phyloP scores from a whole-genome alignment of 2,797 vertebrate species.

The Tarsius wallacei region DNA sequence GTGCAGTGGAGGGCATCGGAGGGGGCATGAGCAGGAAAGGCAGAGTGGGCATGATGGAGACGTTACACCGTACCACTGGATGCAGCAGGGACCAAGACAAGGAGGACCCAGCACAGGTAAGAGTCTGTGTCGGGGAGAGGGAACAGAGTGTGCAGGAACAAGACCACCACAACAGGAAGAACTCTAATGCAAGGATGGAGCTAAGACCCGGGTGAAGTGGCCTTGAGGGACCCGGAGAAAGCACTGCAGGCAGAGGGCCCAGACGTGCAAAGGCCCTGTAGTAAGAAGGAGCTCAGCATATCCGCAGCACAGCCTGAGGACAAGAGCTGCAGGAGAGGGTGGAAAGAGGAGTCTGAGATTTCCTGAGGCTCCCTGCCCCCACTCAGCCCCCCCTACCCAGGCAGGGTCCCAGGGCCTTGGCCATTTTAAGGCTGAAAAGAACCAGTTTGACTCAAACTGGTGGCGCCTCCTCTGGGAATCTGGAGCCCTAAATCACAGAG shows the following conservation, averaged over 20 bases:
- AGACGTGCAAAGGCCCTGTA: rapidly evolving
- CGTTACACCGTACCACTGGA: background rate
- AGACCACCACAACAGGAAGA: background rate
- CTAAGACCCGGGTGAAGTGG: background rate
- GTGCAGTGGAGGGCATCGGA: rapidly evolving
- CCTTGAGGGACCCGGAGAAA: background rate
- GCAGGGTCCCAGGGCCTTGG: background rate
- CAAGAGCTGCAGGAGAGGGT: too few species aligned
- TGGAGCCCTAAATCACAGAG: background rate
- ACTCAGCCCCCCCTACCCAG: background rate
- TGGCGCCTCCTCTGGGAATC: background rate
- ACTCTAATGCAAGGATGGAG: background rate
- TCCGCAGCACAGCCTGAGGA: background rate
- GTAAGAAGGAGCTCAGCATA: background rate
- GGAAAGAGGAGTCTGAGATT: background rate
- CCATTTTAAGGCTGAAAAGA: background rate
- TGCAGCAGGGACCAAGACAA: background rate
- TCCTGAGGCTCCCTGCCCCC: background rate
- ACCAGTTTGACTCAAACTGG: background rate
- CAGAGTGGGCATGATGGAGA: background rate
- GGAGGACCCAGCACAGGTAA: background rate
- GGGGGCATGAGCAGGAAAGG: background rate
- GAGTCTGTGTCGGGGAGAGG: background rate
- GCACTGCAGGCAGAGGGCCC: rapidly evolving
- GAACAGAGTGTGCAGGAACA: background rate